phyloP scores from a whole-genome alignment of 2,113 vertebrate species.

The Tamias sibiricus region DNA sequence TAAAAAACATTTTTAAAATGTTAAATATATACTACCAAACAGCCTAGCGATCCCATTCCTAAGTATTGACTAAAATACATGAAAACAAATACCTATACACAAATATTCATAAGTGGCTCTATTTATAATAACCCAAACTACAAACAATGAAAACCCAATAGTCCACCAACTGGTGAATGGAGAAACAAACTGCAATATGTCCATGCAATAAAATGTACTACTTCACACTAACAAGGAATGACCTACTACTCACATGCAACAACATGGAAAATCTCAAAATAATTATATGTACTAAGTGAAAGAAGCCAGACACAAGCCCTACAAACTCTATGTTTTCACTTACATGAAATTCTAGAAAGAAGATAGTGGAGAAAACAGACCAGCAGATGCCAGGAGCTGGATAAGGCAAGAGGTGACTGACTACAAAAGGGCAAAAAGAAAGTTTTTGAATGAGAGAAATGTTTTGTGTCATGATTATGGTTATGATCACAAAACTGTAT shows the following conservation, averaged over 20 bases:
- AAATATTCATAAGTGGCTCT: slow-evolving; percentile 36
- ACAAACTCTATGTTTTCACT: background rate
- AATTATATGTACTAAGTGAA: background rate
- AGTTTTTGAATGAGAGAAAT: background rate
- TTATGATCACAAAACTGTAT: background rate
- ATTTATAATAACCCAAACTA: background rate
- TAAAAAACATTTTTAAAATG: too few species aligned
- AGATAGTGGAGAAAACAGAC: background rate
- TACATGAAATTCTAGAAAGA: background rate
- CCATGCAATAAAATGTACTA: background rate
- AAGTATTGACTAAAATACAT: background rate
- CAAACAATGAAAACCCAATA: background rate
- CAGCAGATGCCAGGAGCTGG: background rate
- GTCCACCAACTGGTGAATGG: background rate
- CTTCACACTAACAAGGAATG: background rate
- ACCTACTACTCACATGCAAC: background rate
- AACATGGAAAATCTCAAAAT: background rate
- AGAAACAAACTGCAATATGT: background rate
- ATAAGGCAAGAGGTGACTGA: background rate
- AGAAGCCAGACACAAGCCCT: slow-evolving; percentile 22
- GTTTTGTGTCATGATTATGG: background rate
- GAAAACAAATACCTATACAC: background rate
- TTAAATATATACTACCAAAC: background rate
- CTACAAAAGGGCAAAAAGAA: background rate
- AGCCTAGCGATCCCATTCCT: background rate